These are phyloP conservation scores for Leptoclinus maculatus DNA, from an alignment of 2,797 vertebrate species.

Conservation along the genomic window DNA sequence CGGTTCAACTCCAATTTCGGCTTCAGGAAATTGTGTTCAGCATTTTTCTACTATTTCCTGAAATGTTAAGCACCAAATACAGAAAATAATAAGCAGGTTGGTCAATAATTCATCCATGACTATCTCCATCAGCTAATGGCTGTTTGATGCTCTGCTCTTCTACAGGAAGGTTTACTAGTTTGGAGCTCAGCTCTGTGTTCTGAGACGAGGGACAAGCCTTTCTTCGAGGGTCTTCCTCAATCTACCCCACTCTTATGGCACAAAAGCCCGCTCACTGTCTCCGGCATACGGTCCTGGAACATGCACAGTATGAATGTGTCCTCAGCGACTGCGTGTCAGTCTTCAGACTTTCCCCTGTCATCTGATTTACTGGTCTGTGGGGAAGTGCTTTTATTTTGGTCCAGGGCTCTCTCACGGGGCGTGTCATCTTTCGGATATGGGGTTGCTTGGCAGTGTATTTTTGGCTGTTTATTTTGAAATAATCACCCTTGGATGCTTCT, in stretches of 20 bases:
- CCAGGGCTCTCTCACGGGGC: conserved; percentile 63
- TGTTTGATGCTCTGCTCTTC: conserved; percentile 2
- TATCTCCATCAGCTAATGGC: background rate
- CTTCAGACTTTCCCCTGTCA: conserved; percentile 69
- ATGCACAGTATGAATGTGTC: conserved; percentile 53
- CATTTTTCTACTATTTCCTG: background rate
- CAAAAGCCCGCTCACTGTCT: conserved; percentile 38
- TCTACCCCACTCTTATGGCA: conserved; percentile 19
- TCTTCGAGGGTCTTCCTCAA: conserved; percentile 23
- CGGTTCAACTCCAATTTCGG: background rate
- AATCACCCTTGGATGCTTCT: conserved; percentile 61
- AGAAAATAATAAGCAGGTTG: background rate
- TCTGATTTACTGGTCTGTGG: conserved; percentile 76
- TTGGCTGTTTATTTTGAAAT: conserved; percentile 76
- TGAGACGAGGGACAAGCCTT: conserved; percentile 32
- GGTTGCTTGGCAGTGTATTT: conserved; percentile 70
- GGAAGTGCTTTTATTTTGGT: conserved; percentile 85
- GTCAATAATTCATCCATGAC: background rate
- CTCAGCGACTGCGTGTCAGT: conserved; percentile 64
- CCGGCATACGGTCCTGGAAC: conserved; percentile 42
- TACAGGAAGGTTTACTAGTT: conserved; percentile 1
- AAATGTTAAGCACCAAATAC: background rate
- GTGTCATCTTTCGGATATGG: conserved; percentile 81
- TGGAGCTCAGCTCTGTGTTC: conserved; percentile 10
- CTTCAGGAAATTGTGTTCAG: background rate